Evolutionary conservation across 1,140 invertebrate genomes (phyloP), one percentile per base, ranked within the genome.

Genomic region (Dysdera silvatica): DNA sequence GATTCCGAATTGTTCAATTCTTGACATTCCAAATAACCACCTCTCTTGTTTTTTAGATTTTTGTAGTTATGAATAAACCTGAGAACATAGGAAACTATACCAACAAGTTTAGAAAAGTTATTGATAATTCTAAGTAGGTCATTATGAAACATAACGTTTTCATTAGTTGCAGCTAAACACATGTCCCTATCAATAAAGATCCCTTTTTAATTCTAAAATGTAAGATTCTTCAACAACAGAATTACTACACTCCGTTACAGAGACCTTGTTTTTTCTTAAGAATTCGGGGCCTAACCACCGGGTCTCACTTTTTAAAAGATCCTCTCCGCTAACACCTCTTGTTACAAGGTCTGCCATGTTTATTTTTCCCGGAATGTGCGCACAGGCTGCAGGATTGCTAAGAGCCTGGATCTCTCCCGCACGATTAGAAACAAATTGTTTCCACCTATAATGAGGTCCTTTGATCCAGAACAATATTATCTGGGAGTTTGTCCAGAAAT

Each of bases 401-500:
- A 40, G n/a, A 5, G 3, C 33, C 35, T 55, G 33, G 41, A 55
- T 41, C 10, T 55, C 53, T 28, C 26, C 16, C 6, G 41, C 33
- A n/a, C 53, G n/a, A 18, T 55, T 55, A 20, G 53, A 1, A 23
- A 55, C 53, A 55, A 55, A 55, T 16, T 37, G 33, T 40, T 55
- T 55, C 61, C 68, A 73, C 66, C 70, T 70, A n/a, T 70, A 49
- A 5, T 69, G 69, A 12, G 55, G 53, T 31, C 68, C 65, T 40
- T 64, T 37, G 7, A 78, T 68, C 75, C 76, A 77, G 5, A 51
- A 57, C 7, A 78, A 33, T 0, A 71, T 70, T 8, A 74, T 73
- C 20, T 68, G 71, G 0, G 75, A 75, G 62, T 78, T 76, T 6
- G 63, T 63, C 75, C 72, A 77, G 47, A 71, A 67, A n/a, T 58